A percentile compares a stretch with the other conserved stretches of the same genome.
Evolutionary conservation across 2,797 vertebrate genomes (phyloP).

Genomic region (Microctenopoma lineatum): DNA sequence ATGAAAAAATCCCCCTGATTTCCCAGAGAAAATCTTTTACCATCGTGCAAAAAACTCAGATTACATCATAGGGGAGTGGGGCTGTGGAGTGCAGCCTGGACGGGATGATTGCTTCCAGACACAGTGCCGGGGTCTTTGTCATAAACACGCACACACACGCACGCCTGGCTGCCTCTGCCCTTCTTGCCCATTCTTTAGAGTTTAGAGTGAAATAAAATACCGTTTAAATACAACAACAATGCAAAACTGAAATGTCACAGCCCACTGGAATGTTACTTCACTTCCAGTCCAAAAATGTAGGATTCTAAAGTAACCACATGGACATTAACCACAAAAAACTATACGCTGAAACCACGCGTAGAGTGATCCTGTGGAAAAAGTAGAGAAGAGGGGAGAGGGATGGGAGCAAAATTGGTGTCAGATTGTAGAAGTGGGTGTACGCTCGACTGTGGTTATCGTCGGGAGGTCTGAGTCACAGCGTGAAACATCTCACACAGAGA

Average conservation of each 20-base stretch:
- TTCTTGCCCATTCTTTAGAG: conserved; percentile 15
- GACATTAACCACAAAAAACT: conserved; percentile 23
- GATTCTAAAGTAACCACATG: conserved; percentile 18
- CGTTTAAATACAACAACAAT: conserved; percentile 24
- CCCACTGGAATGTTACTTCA: neutral
- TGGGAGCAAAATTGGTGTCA: conserved; percentile 54
- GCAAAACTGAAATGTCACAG: no score
- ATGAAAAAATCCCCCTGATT: conserved; percentile 57
- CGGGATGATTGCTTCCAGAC: conserved; percentile 87
- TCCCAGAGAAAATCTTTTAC: conserved; percentile 48
- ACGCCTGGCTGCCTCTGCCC: neutral
- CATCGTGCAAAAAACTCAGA: conserved; percentile 66
- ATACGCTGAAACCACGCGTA: conserved; percentile 50
- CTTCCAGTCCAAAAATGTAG: conserved; percentile 34
- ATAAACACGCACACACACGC: conserved; percentile 31
- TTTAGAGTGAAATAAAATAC: conserved; percentile 47
- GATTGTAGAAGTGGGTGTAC: conserved; percentile 61
- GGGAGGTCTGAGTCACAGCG: conserved; percentile 72
- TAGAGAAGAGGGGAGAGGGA: conserved; percentile 1
- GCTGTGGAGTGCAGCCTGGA: conserved; percentile 69
- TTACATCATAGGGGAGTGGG: conserved; percentile 84
- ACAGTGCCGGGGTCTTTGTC: conserved; percentile 73
- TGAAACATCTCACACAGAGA: conserved; percentile 34
- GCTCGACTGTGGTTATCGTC: conserved; percentile 57
- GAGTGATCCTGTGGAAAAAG: conserved; percentile 48